Conservation (phyloP, 2,113 vertebrate species). For the Nannospalax galili region DNA sequence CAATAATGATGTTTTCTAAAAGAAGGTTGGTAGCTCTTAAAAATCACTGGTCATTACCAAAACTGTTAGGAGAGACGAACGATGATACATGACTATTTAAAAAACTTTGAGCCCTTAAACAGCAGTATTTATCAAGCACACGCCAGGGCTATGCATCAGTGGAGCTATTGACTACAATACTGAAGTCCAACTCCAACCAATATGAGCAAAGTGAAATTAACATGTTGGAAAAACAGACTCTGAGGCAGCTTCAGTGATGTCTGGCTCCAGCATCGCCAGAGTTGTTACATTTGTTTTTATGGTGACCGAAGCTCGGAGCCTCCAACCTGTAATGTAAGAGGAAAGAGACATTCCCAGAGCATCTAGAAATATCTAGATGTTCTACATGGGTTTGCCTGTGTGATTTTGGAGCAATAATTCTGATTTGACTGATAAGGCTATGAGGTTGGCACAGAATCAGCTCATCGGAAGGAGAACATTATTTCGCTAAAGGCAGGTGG, state of each 20-base stretch:
- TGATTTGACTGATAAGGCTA: background rate
- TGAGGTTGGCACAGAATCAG: background rate
- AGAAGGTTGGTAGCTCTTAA: background rate
- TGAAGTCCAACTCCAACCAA: background rate
- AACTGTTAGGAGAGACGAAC: background rate
- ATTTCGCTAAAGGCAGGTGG: background rate
- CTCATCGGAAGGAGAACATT: background rate
- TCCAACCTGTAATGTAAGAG: background rate
- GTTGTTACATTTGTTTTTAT: background rate
- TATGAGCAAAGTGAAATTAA: background rate
- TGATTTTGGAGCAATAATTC: background rate
- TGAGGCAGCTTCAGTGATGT: background rate
- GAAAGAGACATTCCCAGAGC: background rate
- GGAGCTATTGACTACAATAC: background rate
- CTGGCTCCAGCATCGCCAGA: background rate
- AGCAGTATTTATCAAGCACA: no score
- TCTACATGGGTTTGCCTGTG: background rate
- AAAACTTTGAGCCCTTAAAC: background rate
- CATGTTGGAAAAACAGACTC: background rate
- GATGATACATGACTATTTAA: background rate
- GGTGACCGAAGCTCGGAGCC: background rate
- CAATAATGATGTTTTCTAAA: no score
- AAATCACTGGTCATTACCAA: background rate
- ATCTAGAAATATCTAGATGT: background rate
- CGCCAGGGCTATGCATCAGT: no score